Evolutionary conservation across 2,888 invertebrate genomes (phyloP).

Genomic region (Opisthograptis luteolata): DNA sequence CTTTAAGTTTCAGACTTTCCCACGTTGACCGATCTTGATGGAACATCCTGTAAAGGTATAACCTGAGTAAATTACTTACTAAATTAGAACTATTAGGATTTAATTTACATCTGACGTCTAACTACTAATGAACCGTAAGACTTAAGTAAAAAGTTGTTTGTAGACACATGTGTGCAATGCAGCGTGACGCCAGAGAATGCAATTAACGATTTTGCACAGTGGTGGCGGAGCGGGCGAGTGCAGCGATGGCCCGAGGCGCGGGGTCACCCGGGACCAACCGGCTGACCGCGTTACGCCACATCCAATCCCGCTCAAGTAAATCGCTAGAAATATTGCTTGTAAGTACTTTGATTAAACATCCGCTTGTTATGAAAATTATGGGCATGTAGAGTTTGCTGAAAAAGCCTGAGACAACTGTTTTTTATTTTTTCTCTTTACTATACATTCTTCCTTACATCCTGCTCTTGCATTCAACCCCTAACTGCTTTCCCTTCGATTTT

Average conservation of each 20-base stretch:
- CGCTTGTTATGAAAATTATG: conserved; percentile 14
- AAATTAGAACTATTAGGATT: neutral
- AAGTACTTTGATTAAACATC: conserved; percentile 6
- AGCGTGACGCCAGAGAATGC: conserved; percentile 54
- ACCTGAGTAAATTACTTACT: no score
- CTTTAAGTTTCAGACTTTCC: no score
- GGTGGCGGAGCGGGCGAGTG: conserved; percentile 43
- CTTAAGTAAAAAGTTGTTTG: conserved; percentile 34
- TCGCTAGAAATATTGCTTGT: conserved; percentile 33
- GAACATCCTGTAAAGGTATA: no score
- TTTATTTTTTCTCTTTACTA: no score
- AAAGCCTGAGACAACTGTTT: no score
- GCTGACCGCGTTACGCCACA: conserved; percentile 54
- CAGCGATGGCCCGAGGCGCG: conserved; percentile 55
- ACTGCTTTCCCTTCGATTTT: no score
- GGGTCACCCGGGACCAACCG: conserved; percentile 45
- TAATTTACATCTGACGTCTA: neutral
- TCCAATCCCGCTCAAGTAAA: conserved; percentile 46
- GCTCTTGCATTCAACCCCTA: no score
- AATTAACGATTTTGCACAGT: conserved; percentile 79
- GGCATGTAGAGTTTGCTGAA: neutral
- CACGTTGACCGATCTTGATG: no score
- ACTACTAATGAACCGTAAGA: neutral
- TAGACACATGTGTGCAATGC: conserved; percentile 46
- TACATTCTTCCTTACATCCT: no score